Conservation (phyloP, 1,140 invertebrate genomes). For the Agrilus planipennis region DNA sequence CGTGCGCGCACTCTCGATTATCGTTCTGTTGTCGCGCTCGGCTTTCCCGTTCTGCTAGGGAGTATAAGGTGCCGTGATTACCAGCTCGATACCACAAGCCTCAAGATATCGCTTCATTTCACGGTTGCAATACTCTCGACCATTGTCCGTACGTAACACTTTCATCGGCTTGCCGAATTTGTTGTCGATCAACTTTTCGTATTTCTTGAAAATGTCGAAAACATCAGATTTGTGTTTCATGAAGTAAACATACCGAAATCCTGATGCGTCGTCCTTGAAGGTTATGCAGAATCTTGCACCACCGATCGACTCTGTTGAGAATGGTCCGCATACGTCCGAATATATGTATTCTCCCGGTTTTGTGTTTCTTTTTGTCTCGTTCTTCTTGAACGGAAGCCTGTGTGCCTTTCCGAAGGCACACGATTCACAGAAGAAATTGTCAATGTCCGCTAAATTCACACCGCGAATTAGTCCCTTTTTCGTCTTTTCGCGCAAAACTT, state of each 20-base stretch:
- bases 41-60: slow-evolving; percentile 34
- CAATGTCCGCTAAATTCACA: no score
- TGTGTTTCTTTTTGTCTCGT: slow-evolving; percentile 14
- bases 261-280: slow-evolving; percentile 31
- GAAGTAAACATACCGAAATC: slow-evolving; percentile 24
- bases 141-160: slow-evolving; percentile 14
- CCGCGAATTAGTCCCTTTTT: slow-evolving; percentile 19
- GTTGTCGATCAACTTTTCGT: slow-evolving; percentile 13
- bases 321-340: slow-evolving; percentile 36
- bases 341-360: slow-evolving; percentile 32
- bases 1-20: slow-evolving; percentile 28
- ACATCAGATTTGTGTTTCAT: slow-evolving; percentile 26
- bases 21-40: slow-evolving; percentile 33
- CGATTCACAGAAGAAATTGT: slow-evolving; percentile 29
- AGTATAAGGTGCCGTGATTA: slow-evolving; percentile 23
- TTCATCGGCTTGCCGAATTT: slow-evolving; percentile 15
- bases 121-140: slow-evolving; percentile 17
- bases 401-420: slow-evolving; percentile 33
- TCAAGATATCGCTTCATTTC: slow-evolving; percentile 16
- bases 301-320: slow-evolving; percentile 25
- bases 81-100: slow-evolving; percentile 16
- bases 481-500: slow-evolving; percentile 27
- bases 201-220: slow-evolving; percentile 18
- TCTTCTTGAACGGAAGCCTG: slow-evolving; percentile 22
- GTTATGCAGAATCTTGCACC: slow-evolving; percentile 29